Evolutionary conservation across 2,113 vertebrate species (phyloP).

Genomic region (Azemiops feae): DNA sequence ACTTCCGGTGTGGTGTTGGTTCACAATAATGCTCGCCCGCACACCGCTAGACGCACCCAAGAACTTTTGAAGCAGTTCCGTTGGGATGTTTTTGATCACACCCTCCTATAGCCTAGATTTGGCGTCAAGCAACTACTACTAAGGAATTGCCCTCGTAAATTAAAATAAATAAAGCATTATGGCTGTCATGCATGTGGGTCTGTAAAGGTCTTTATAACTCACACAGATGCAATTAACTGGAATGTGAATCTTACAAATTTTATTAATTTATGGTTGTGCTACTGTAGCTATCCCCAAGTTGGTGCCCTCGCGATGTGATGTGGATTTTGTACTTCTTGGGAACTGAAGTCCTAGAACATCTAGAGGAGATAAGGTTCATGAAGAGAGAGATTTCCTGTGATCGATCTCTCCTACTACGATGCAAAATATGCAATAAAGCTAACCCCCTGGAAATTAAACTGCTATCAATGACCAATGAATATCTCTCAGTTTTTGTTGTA

Average conservation of each 20-base stretch:
- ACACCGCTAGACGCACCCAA: too few species aligned
- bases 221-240: neutral
- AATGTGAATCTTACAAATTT: neutral
- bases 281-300: neutral
- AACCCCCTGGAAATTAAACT: neutral
- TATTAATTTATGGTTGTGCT: neutral
- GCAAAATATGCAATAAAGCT: neutral
- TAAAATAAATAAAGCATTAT: neutral
- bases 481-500: slow-evolving; percentile 11
- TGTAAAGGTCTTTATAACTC: neutral
- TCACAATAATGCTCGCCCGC: too few species aligned
- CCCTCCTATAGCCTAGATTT: too few species aligned
- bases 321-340: neutral
- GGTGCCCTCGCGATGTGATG: neutral
- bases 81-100: too few species aligned
- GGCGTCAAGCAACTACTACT: too few species aligned
- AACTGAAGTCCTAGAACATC: too few species aligned
- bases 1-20: too few species aligned
- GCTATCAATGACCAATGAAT: neutral
- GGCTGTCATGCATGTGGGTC: neutral
- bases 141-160: too few species aligned
- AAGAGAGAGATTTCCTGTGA: too few species aligned
- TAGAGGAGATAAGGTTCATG: too few species aligned
- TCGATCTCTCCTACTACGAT: neutral
- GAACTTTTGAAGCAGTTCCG: too few species aligned